Conservation (phyloP, 2,797 vertebrate species). For the Pogoniulus pusillus region DNA sequence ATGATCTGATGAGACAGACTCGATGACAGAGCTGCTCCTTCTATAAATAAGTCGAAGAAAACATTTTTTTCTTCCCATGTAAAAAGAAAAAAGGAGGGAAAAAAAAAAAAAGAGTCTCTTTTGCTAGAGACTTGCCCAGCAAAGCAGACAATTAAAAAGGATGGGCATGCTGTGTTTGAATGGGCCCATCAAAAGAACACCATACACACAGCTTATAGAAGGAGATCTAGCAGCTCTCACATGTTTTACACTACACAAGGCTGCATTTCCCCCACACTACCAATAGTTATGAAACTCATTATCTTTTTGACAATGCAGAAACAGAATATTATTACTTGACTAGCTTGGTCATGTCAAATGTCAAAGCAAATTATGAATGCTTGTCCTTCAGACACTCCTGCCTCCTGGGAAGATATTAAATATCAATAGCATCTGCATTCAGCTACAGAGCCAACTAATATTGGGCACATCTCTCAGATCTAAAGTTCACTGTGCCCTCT, state of each 20-base stretch:
- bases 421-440: neutral
- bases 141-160: constrained; percentile 66
- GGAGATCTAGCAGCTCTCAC: constrained; percentile 20
- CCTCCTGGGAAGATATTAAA: constrained; percentile 47
- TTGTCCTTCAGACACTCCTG: constrained; percentile 55
- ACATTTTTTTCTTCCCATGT: neutral
- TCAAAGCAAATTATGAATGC: constrained; percentile 60
- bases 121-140: constrained; percentile 37
- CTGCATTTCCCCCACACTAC: constrained; percentile 23
- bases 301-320: constrained; percentile 56
- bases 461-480: neutral
- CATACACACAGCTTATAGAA: constrained; percentile 15
- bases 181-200: neutral
- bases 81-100: neutral
- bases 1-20: constrained; percentile 68
- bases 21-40: constrained; percentile 52
- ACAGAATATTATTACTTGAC: constrained; percentile 25
- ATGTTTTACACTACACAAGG: neutral
- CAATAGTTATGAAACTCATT: constrained; percentile 46
- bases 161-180: constrained; percentile 45
- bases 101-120: neutral
- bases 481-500: constrained; percentile 5
- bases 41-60: constrained; percentile 72
- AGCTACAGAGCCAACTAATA: neutral
- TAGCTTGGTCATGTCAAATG: constrained; percentile 55